phyloP scores from a whole-genome alignment of 2,113 vertebrate species.

The Vidua macroura region DNA sequence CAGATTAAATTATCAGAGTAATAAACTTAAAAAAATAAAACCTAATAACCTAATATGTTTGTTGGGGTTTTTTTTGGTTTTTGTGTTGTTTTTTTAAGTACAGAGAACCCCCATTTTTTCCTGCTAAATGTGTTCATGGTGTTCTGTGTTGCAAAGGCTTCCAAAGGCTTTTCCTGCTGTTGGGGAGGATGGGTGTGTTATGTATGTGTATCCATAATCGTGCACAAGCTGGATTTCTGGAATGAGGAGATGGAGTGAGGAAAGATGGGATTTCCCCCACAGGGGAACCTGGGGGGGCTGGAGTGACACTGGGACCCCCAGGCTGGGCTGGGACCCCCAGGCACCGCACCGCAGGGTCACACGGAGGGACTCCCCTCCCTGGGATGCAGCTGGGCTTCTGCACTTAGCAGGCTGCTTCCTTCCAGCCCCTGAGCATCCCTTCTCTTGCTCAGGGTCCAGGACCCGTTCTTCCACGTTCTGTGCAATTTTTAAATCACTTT shows the following conservation, averaged over 20 bases:
- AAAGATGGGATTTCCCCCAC: rapidly evolving
- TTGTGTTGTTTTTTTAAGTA: not conserved
- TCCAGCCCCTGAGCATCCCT: not conserved
- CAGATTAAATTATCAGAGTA: not conserved
- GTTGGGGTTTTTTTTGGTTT: not conserved
- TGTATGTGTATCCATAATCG: rapidly evolving
- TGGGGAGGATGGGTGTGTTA: not conserved
- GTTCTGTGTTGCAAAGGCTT: not conserved
- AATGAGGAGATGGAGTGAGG: rapidly evolving
- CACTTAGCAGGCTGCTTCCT: not conserved
- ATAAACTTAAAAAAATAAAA: not conserved
- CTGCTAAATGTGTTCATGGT: rapidly evolving
- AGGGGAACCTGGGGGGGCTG: rapidly evolving
- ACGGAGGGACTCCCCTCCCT: not conserved
- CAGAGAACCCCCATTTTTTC: not conserved
- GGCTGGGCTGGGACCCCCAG: not conserved
- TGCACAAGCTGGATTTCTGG: not conserved
- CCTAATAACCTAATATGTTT: not conserved
- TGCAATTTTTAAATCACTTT: conserved; percentile 32
- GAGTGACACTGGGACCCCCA: not conserved
- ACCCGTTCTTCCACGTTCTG: not conserved
- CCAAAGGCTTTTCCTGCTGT: rapidly evolving
- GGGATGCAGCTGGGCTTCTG: not conserved
- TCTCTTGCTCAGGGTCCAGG: not conserved
- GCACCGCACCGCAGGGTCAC: rapidly evolving